These are phyloP conservation scores for Globodera ellingtonae DNA, from an alignment of 1,140 invertebrate species.

Conservation along the genomic window DNA sequence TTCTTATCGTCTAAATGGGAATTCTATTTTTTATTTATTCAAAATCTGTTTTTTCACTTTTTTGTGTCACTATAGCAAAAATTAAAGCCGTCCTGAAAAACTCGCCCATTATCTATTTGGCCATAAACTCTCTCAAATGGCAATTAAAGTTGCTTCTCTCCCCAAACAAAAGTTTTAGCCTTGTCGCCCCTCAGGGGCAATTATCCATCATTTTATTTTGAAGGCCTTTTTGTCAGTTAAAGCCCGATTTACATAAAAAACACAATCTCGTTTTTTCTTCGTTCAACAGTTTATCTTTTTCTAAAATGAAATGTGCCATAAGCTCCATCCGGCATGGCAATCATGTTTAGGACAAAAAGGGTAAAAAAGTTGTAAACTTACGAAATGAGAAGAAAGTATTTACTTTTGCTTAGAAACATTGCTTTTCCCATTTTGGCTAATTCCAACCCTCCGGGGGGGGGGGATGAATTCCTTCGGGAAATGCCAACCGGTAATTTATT, in stretches of 20 bases:
- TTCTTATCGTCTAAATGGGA: no score
- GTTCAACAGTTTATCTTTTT: no score
- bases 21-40: neutral
- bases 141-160: neutral
- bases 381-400: neutral
- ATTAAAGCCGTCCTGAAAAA: neutral
- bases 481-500: conserved; percentile 1
- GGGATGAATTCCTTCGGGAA: neutral
- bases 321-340: no score
- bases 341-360: no score
- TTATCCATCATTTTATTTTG: neutral
- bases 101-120: neutral
- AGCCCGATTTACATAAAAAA: no score
- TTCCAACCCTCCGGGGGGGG: neutral
- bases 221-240: neutral
- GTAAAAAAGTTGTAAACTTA: no score
- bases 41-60: neutral
- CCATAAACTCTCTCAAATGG: neutral
- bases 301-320: no score
- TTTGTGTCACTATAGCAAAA: neutral
- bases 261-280: no score
- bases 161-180: neutral
- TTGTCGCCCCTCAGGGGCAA: neutral
- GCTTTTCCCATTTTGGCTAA: neutral
- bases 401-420: neutral